Evolutionary conservation across 1,140 invertebrate species (phyloP).

Genomic region (Calliphora vicina): DNA sequence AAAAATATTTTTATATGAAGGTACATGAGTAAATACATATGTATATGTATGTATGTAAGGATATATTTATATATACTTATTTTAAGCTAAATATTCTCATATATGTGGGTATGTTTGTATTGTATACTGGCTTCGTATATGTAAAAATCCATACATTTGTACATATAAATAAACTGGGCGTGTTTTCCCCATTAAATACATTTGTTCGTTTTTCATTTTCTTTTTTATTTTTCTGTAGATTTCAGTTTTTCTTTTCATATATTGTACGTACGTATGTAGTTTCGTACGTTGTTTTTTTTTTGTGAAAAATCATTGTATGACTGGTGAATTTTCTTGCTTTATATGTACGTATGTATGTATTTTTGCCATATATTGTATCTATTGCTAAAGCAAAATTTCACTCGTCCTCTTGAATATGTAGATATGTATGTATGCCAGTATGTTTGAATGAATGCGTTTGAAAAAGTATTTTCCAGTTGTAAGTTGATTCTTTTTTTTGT

Average conservation of each 20-base stretch:
- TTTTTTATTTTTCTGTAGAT: too few relatives aligned
- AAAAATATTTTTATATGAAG: neutral
- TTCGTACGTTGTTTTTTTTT: too few relatives aligned
- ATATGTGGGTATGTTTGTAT: neutral
- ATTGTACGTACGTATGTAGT: neutral
- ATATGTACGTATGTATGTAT: neutral
- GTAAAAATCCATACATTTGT: neutral
- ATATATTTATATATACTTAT: conserved; percentile 7
- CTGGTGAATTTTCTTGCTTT: conserved; percentile 15
- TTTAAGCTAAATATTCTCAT: neutral
- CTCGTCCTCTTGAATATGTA: neutral
- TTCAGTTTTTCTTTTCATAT: neutral
- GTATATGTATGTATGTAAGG: neutral
- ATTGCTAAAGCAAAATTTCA: neutral
- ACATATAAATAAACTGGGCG: conserved; percentile 15
- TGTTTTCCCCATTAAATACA: neutral
- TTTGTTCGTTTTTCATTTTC: too few relatives aligned
- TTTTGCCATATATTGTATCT: neutral
- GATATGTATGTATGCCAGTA: neutral
- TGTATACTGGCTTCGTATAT: too few relatives aligned
- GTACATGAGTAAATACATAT: neutral
- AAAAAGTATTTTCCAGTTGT: neutral
- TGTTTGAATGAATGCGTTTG: neutral
- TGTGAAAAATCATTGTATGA: conserved; percentile 14
- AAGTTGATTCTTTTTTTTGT: neutral